Conservation (phyloP, 2,888 invertebrate genomes). For the Drosophila acutilabella region DNA sequence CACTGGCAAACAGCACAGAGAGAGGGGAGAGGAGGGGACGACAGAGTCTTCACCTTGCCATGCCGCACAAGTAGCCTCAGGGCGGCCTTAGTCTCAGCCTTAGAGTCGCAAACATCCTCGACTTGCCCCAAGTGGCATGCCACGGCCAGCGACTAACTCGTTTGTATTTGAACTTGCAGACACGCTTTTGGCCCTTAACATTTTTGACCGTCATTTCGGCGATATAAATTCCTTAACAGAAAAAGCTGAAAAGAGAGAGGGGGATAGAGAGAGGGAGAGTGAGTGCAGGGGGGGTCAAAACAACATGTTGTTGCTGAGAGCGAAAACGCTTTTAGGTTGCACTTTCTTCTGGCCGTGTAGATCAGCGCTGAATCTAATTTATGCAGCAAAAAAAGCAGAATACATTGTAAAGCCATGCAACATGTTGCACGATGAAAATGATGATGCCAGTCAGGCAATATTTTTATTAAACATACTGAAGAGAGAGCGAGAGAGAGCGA, state of each 20-base stretch:
- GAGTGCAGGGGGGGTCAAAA: neutral
- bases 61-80: conserved; percentile 77
- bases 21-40: conserved; percentile 22
- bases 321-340: conserved; percentile 68
- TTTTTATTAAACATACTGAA: conserved; percentile 54
- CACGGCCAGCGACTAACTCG: conserved; percentile 25
- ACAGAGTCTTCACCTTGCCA: conserved; percentile 65
- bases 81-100: conserved; percentile 34
- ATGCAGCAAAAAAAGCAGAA: conserved; percentile 53
- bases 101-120: conserved; percentile 25
- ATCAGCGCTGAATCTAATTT: conserved; percentile 77
- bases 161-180: conserved; percentile 81
- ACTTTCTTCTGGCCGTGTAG: conserved; percentile 73
- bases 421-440: conserved; percentile 69
- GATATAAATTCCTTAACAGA: conserved; percentile 67
- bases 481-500: conserved; percentile 6
- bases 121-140: conserved; percentile 60
- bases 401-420: conserved; percentile 60
- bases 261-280: neutral
- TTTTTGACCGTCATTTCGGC: conserved; percentile 78
- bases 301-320: conserved; percentile 48
- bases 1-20: conserved; percentile 46
- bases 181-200: conserved; percentile 83
- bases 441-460: conserved; percentile 45
- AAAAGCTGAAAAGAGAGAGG: conserved; percentile 6